Evolutionary conservation across 2,888 invertebrate genomes (phyloP).

Genomic region (Rhaphigaster nebulosa): DNA sequence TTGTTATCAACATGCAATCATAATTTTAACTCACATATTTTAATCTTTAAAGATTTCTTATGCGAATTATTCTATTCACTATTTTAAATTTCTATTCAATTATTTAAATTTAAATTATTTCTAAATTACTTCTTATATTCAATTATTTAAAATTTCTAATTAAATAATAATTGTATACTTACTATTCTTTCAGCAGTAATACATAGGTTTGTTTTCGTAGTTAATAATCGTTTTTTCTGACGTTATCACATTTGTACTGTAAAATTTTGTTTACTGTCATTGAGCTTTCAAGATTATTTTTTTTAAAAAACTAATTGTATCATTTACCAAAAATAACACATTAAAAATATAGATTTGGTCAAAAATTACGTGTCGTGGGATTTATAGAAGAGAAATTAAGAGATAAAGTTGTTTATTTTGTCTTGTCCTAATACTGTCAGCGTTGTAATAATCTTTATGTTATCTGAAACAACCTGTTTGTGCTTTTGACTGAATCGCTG

Average conservation of each 20-base stretch:
- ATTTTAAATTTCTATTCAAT: too few relatives aligned
- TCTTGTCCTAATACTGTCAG: background rate
- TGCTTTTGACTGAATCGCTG: background rate
- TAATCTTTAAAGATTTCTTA: background rate
- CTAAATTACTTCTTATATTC: background rate
- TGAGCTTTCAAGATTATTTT: background rate
- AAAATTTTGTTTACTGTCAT: background rate
- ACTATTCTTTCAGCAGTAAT: background rate
- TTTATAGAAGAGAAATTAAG: background rate
- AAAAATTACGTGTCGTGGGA: background rate
- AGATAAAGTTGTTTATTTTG: background rate
- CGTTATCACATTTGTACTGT: background rate
- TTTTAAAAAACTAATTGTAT: background rate
- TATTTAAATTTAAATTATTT: too few relatives aligned
- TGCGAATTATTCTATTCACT: too few relatives aligned
- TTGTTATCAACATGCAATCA: background rate
- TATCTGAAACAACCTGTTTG: background rate
- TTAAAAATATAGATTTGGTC: background rate
- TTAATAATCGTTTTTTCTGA: background rate
- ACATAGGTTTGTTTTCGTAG: background rate
- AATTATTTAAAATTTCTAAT: background rate
- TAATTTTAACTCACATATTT: background rate
- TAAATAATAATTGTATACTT: background rate
- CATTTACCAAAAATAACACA: background rate
- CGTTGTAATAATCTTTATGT: background rate